A percentile compares a stretch with the other conserved stretches of the same genome.
phyloP scores from a whole-genome alignment of 2,113 vertebrate genomes.

The Alectura lathami region DNA sequence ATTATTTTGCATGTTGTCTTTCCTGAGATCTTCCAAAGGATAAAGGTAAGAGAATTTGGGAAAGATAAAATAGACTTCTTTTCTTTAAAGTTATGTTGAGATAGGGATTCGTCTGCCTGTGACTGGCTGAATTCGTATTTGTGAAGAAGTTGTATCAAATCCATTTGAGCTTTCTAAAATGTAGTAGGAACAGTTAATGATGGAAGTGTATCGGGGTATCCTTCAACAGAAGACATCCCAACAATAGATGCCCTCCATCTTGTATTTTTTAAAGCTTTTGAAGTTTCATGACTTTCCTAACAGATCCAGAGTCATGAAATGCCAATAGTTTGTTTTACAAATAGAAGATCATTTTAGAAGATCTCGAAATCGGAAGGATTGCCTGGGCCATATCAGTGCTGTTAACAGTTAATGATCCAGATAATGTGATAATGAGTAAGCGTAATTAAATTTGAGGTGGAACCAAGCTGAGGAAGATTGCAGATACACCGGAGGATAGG shows the following conservation, averaged over 20 bases:
- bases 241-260: not conserved
- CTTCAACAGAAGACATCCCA: not conserved
- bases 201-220: not conserved
- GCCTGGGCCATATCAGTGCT: not conserved
- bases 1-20: not conserved
- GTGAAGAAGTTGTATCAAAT: not conserved
- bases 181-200: not conserved
- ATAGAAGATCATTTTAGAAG: not conserved
- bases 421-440: not conserved
- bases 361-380: not conserved
- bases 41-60: not conserved
- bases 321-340: not conserved
- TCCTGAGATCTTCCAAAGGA: not conserved
- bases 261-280: not conserved
- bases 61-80: not conserved
- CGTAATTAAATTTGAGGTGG: not conserved
- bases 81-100: not conserved
- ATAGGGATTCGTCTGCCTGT: not conserved
- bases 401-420: not conserved
- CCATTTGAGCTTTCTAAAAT: not conserved
- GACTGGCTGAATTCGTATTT: not conserved
- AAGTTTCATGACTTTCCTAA: not conserved
- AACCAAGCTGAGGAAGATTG: not conserved
- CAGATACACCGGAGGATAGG: not conserved
- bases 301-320: not conserved